Evolutionary conservation across 1,140 invertebrate species (phyloP).

Genomic region (Oncopodura yosiiana): DNA sequence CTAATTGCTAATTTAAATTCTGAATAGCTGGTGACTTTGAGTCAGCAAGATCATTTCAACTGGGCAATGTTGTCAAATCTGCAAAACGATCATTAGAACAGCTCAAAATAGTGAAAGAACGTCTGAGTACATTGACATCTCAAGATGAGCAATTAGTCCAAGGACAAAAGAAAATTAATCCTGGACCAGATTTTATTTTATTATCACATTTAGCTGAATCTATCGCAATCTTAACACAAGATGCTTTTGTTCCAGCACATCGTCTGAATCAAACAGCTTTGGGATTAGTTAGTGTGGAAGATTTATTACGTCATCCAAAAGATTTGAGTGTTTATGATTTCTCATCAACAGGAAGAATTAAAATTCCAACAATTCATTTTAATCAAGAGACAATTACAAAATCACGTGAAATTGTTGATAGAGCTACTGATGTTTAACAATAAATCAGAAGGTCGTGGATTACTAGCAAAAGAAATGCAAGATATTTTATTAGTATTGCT

Average conservation of each 20-base stretch:
- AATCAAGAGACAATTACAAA: constrained; percentile 9
- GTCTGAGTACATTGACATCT: background rate
- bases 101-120: constrained; percentile 6
- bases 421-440: constrained; percentile 21
- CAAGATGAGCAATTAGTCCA: constrained; percentile 11
- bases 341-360: background rate
- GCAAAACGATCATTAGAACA: constrained; percentile 3
- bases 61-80: constrained; percentile 4
- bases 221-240: constrained; percentile 1
- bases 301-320: constrained; percentile 16
- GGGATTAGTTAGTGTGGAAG: constrained; percentile 18
- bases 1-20: too few species aligned
- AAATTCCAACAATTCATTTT: constrained; percentile 4
- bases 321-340: constrained; percentile 4
- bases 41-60: too few species aligned
- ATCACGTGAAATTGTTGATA: constrained; percentile 14
- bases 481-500: constrained; percentile 13
- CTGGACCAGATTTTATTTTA: background rate
- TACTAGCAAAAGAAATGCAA: constrained; percentile 6
- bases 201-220: background rate
- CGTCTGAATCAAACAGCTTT: constrained; percentile 19
- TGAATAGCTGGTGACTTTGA: too few species aligned
- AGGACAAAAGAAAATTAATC: background rate
- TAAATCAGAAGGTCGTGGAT: constrained; percentile 2
- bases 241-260: constrained; percentile 15